Evolutionary conservation across 2,888 invertebrate species (phyloP), one percentile per base, ranked within the genome.

Genomic region (Apodemia zela): DNA sequence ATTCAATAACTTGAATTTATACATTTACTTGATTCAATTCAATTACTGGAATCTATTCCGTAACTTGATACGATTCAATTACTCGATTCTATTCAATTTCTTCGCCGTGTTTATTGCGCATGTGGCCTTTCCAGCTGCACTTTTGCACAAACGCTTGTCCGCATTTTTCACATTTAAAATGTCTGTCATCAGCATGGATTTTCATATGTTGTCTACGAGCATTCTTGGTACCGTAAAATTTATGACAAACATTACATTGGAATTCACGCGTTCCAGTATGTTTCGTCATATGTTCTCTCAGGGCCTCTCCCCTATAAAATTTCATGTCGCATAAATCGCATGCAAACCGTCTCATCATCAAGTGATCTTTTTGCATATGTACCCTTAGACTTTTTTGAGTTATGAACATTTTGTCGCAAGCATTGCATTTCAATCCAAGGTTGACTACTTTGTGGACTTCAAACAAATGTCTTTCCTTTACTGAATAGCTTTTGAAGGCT

Each of bases 251-350:
- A 4, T 77, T 74, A 66, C 89, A 89, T 67, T 81, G 75, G 63
- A 76, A 85, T 3, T 79, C 78, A 67, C 79, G 81, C 7, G 75
- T 73, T 13, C 75, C 77, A 0, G 80, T 81, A 65, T 88, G 87
- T 57, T 78, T 84, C n/a, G 79, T 73, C 78, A 82, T 77, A 66
- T 89, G 89, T 10, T 78, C 76, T 45, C 75, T 76, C 47, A 89
- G 70, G 59, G 78, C 76, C 18, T 75, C 76, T 57, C 76, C 79
- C 0, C 74, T 74, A 64, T 77, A 81, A 65, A 87, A 89, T 45
- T 73, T 75, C 63, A 75, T 79, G 0, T 78, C 75, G 66, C 78
- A 79, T 13, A 68, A 51, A 0, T 65, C 61, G 57, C 78, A 79
- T 18, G 71, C 69, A 63, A 75, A 73, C 0, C 69, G 66, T 25